A percentile compares a stretch with the other conserved stretches of the same genome.
Evolutionary conservation across 2,888 invertebrate genomes (phyloP).

Genomic region (Pteria penguin): DNA sequence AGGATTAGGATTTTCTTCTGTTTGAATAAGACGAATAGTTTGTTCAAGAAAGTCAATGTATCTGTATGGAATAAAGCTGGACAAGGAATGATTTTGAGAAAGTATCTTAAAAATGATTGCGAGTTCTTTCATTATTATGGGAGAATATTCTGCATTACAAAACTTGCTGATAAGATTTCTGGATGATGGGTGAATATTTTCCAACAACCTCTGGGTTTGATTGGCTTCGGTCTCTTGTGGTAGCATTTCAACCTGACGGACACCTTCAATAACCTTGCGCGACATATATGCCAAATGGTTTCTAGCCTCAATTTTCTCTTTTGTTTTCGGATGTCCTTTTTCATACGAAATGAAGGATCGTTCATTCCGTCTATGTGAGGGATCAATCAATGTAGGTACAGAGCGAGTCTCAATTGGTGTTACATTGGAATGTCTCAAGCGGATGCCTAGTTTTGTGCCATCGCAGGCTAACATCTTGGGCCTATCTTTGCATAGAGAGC

Average conservation of each 20-base stretch:
- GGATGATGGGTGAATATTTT: background rate
- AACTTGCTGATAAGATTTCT: constrained; percentile 2
- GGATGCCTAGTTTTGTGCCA: constrained; percentile 39
- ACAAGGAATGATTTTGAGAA: constrained; percentile 10
- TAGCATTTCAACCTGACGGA: background rate
- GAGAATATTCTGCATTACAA: constrained; percentile 1
- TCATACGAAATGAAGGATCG: constrained; percentile 5
- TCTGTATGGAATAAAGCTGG: constrained; percentile 2
- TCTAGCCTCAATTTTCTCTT: background rate
- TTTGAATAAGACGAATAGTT: background rate
- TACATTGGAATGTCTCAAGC: constrained; percentile 35
- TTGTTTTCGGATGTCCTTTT: background rate
- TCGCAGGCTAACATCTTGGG: constrained; percentile 35
- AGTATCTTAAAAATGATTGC: constrained; percentile 7
- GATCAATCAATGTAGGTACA: background rate
- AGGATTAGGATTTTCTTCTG: background rate
- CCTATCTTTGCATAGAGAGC: constrained; percentile 6
- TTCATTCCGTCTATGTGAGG: constrained; percentile 18
- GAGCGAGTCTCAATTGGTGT: constrained; percentile 24
- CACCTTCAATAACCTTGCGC: background rate
- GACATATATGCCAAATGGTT: constrained; percentile 3
- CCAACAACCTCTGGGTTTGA: background rate
- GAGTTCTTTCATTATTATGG: background rate
- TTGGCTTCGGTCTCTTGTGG: background rate
- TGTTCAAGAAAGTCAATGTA: background rate